Base-by-base conservation (phyloP, 2,888 invertebrate genomes). In the Mesorhabditis sp. region DNA sequence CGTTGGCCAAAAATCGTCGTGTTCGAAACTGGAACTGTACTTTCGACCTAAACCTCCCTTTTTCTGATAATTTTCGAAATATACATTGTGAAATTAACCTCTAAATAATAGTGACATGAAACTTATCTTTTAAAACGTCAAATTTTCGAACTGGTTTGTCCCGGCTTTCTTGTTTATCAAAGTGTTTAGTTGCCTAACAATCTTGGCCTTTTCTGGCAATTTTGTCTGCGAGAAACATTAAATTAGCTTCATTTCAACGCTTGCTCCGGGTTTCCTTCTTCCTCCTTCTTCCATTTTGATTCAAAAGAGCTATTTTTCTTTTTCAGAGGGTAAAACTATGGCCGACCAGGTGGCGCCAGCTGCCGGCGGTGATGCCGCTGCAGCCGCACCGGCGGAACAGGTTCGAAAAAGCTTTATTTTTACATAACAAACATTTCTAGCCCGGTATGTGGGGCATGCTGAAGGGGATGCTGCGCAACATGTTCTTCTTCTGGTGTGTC, bases 391-490 rank as follows among this genome's bases (percentile, higher is more conserved):
- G n/a, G 66, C 64, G 28, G 71, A 75, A 62, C 71, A 73, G 62
- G 15, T 4, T 43, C 61, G 44, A 28, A 41, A 42, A n/a, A 41
- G 42, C 3, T 43, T 45, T 66, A 58, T 50, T 5, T 67, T 13
- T 5, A n/a, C 6, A n/a, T 50, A 5, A 43, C 13, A 50, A 61
- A 41, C 45, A 1, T 13, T 50, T 70, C 62, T 66, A 76, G 72
- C 44, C 71, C 41, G 72, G 73, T 62, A 72, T 73, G 67, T 87
- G 86, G 85, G 76, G 80, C 3, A 82, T 87, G 10, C 43, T 87
- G 6, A 87, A 87, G 76, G 84, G 86, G 4, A 80, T 88, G 45
- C 67, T 84, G 7, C 79, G 86, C 15, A 80, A 87, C 65, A 85
- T 87, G 85, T 70, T 87, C 62, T 83, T 87, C 72, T 76, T 83